Base-by-base conservation (phyloP, 2,797 vertebrate genomes). In the Peromyscus melanophrys region DNA sequence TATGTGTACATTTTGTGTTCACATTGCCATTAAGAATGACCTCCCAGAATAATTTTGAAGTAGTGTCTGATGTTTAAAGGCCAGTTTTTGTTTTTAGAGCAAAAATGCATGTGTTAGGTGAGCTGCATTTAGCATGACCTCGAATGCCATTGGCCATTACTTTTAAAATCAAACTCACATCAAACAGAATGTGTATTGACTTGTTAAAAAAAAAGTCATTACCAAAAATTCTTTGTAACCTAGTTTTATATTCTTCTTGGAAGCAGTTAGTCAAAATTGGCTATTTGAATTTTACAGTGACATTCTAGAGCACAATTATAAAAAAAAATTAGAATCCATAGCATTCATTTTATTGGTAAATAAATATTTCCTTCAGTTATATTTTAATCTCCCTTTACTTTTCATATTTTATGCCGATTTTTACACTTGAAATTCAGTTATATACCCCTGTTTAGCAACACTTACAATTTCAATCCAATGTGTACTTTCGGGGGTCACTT, bases 121-220 rank as follows among this genome's bases (percentile, higher is more conserved):
- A 86, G 8, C 8, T 90, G 10, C 6, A 76, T 73, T 88, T 27
- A 92, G 8, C 10, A 81, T 34, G 8, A 85, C 10, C 49, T 91
- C 65, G 11, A 61, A 9, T 21, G 6, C 4, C 46, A 25, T 13
- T 73, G 34, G 13, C 9, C 19, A 23, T 55, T 75, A 6, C 17
- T 25, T 84, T 97, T 91, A 90, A 91, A 92, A 77, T 81, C 17
- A 94, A 63, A 88, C 61, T 40, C 2, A 73, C 52, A 67, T 67
- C 21, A 78, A 85, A 75, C 23, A 90, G 29, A 17, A 12, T 61
- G 27, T 83, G 9, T 69, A 73, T 29, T 76, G 34, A 77, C 85
- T 40, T 71, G 43, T 91, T 93, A 6, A 90, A 55, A 90, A 83
- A 83, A 90, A 69, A 83, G 78, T 14, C 87, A 23, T 84, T 13